phyloP scores from a whole-genome alignment of 2,113 vertebrate genomes.

The Pterocles gutturalis region DNA sequence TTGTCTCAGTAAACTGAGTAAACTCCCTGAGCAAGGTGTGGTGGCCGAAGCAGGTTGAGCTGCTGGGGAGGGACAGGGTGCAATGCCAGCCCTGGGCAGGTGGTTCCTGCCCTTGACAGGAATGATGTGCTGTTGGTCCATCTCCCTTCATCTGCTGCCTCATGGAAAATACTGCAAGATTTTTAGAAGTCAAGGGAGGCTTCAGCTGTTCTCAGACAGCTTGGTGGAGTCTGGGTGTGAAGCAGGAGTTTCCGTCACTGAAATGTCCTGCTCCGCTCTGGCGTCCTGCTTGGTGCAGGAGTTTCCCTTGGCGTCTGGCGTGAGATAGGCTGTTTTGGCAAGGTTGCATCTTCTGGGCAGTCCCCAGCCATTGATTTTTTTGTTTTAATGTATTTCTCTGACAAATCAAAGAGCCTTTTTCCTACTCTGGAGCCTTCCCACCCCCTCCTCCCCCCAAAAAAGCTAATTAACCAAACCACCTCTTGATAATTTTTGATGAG shows the following conservation, averaged over 20 bases:
- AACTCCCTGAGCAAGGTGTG: rapidly evolving
- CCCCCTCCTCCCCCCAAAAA: background rate
- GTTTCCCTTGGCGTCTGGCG: rapidly evolving
- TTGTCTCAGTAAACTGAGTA: rapidly evolving
- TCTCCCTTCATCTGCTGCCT: too few relatives aligned
- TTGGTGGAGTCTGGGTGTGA: background rate
- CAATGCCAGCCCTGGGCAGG: background rate
- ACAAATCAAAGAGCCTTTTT: background rate
- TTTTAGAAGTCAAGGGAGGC: rapidly evolving
- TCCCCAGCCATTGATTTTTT: rapidly evolving
- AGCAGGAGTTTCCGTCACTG: background rate
- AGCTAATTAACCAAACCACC: background rate
- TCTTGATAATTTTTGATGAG: background rate
- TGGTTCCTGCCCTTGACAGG: rapidly evolving
- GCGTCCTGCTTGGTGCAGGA: rapidly evolving
- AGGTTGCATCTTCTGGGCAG: background rate
- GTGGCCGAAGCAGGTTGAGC: rapidly evolving
- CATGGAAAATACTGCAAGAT: too few relatives aligned
- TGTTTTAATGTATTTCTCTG: background rate
- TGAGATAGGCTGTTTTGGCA: too few relatives aligned
- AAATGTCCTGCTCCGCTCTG: rapidly evolving
- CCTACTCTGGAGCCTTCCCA: background rate
- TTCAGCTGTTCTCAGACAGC: background rate
- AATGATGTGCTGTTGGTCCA: rapidly evolving
- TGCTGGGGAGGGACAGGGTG: rapidly evolving